phyloP scores from a whole-genome alignment of 2,113 vertebrate species.

The Hymenochirus boettgeri region DNA sequence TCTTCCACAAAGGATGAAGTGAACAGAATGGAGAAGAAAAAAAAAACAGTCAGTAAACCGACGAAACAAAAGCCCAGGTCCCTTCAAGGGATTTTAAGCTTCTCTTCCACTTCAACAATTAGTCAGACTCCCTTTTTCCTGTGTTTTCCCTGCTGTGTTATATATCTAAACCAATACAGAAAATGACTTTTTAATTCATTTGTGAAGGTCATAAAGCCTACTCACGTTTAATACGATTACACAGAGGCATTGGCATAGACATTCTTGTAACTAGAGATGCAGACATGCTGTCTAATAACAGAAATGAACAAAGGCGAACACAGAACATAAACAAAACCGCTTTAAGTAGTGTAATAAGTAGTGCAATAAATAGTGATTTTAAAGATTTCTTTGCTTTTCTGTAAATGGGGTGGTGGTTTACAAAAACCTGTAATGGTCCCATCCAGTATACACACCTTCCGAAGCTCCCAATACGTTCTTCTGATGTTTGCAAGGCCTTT shows the following conservation, averaged over 20 bases:
- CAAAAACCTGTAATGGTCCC: too few relatives aligned
- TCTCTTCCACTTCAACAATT: constrained; percentile 15
- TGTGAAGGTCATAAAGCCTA: constrained; percentile 14
- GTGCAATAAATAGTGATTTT: too few relatives aligned
- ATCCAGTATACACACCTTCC: too few relatives aligned
- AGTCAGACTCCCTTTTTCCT: not conserved
- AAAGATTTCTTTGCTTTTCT: too few relatives aligned
- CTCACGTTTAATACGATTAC: constrained; percentile 6
- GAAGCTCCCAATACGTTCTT: too few relatives aligned
- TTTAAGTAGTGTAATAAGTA: too few relatives aligned
- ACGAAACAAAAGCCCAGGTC: constrained; percentile 7
- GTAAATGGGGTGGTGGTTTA: too few relatives aligned
- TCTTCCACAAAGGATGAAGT: constrained; percentile 43
- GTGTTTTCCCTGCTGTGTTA: constrained; percentile 19
- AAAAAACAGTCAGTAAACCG: constrained; percentile 33
- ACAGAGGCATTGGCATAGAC: not conserved
- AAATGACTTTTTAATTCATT: constrained; percentile 26
- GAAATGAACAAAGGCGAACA: not conserved
- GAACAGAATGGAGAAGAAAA: constrained; percentile 42
- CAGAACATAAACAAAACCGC: too few relatives aligned
- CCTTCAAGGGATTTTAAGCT: constrained; percentile 15
- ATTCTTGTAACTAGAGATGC: not conserved
- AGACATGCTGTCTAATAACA: not conserved
- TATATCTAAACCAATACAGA: constrained; percentile 15
- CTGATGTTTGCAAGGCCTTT: too few relatives aligned